These are phyloP conservation scores for Hemitrygon akajei DNA, from an alignment of 2,797 vertebrate genomes.

Conservation along the genomic window DNA sequence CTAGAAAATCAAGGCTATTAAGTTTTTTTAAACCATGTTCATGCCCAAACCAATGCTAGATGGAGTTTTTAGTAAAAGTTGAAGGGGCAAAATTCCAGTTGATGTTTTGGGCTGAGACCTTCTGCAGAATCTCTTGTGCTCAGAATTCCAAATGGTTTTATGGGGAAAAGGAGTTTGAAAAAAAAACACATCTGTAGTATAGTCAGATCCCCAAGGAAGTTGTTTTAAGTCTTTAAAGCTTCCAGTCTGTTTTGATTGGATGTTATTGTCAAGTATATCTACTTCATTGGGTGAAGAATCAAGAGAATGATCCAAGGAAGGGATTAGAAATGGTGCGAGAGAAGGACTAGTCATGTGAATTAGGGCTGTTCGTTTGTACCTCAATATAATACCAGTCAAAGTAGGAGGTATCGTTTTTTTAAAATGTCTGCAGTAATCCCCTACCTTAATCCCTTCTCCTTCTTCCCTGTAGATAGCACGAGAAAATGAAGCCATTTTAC, in stretches of 20 bases:
- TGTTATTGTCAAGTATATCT: constrained; percentile 36
- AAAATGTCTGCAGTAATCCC: constrained; percentile 11
- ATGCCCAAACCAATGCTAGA: neutral
- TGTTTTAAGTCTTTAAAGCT: constrained; percentile 30
- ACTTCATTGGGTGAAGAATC: constrained; percentile 30
- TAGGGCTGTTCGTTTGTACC: constrained; percentile 24
- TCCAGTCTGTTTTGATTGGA: constrained; percentile 34
- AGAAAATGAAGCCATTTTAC: constrained; percentile 34
- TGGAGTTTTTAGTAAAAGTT: constrained; percentile 16
- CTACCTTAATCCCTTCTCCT: neutral
- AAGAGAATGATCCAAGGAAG: constrained; percentile 31
- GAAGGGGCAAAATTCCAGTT: neutral
- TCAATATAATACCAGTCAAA: constrained; percentile 26
- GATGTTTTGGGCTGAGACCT: too few species aligned
- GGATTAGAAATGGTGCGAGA: constrained; percentile 12
- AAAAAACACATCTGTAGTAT: too few species aligned
- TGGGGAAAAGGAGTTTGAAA: neutral
- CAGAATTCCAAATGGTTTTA: constrained; percentile 10
- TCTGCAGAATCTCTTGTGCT: neutral
- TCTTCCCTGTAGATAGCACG: neutral
- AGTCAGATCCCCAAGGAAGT: neutral
- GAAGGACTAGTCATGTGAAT: constrained; percentile 21
- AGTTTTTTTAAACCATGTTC: neutral
- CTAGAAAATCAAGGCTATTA: neutral
- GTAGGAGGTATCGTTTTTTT: neutral